Conservation (phyloP, 2,888 invertebrate genomes). For the Pegoplata infirma region DNA sequence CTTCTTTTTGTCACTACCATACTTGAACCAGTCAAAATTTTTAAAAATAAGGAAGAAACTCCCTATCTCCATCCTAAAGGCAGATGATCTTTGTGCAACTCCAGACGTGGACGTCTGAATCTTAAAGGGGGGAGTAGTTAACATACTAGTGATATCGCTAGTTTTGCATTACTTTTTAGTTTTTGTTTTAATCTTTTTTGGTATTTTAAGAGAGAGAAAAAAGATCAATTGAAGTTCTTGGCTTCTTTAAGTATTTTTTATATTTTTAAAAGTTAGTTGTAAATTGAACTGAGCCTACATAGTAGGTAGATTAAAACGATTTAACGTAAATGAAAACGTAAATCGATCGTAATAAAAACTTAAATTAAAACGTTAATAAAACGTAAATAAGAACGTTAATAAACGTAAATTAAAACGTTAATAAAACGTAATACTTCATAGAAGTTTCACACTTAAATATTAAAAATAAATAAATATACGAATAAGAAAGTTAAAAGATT, state of each 20-base stretch:
- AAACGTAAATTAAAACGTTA: conserved; percentile 5
- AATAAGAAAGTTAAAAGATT: no score
- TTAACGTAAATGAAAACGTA: conserved; percentile 3
- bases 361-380: conserved; percentile 7
- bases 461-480: conserved; percentile 2
- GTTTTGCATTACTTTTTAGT: not conserved
- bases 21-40: conserved; percentile 1
- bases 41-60: conserved; percentile 3
- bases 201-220: not conserved
- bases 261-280: not conserved
- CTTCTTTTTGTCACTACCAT: not conserved
- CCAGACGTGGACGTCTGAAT: conserved; percentile 13
- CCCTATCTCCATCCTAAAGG: not conserved
- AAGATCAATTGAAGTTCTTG: not conserved
- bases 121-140: not conserved
- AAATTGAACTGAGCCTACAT: not conserved
- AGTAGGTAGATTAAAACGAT: not conserved
- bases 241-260: not conserved
- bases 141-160: not conserved
- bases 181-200: not conserved
- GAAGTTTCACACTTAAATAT: conserved; percentile 4
- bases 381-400: conserved; percentile 9
- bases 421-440: no score
- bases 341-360: conserved; percentile 6
- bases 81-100: conserved; percentile 2